A percentile compares a stretch with the other conserved stretches of the same genome.
These are phyloP conservation scores for Sphaerophoria rueppellii DNA, from an alignment of 2,888 invertebrate species.

Conservation along the genomic window DNA sequence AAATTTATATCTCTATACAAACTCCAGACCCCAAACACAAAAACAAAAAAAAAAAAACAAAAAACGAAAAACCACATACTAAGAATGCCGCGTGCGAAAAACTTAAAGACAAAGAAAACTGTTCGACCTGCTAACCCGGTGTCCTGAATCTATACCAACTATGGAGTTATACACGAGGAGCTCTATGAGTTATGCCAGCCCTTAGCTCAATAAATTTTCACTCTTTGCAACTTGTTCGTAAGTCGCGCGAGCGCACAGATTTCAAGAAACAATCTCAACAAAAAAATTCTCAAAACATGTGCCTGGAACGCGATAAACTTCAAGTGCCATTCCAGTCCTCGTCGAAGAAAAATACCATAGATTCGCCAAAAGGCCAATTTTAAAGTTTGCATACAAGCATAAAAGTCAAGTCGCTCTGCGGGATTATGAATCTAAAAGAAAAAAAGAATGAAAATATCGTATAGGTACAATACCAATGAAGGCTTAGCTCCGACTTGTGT, in stretches of 20 bases:
- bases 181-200: slow-evolving; percentile 81
- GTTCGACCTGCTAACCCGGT: slow-evolving; percentile 79
- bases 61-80: slow-evolving; percentile 21
- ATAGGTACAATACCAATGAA: background rate
- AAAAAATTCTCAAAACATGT: slow-evolving; percentile 66
- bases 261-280: slow-evolving; percentile 18
- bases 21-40: background rate
- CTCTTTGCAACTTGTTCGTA: slow-evolving; percentile 76
- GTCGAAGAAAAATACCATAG: slow-evolving; percentile 9
- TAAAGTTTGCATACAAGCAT: slow-evolving; percentile 61
- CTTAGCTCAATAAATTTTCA: slow-evolving; percentile 81
- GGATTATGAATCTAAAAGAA: slow-evolving; percentile 63
- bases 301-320: slow-evolving; percentile 71
- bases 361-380: slow-evolving; percentile 50
- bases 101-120: slow-evolving; percentile 55
- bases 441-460: slow-evolving; percentile 15
- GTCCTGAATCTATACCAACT: slow-evolving; percentile 59
- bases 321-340: slow-evolving; percentile 67
- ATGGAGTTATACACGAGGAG: slow-evolving; percentile 60
- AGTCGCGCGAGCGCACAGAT: slow-evolving; percentile 63
- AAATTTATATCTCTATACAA: slow-evolving; percentile 27
- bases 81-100: slow-evolving; percentile 58
- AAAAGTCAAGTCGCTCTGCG: slow-evolving; percentile 49
- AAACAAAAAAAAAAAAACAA: background rate
- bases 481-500: too few relatives aligned